Conservation (phyloP, 2,888 invertebrate genomes). For the Acrobasis repandana region DNA sequence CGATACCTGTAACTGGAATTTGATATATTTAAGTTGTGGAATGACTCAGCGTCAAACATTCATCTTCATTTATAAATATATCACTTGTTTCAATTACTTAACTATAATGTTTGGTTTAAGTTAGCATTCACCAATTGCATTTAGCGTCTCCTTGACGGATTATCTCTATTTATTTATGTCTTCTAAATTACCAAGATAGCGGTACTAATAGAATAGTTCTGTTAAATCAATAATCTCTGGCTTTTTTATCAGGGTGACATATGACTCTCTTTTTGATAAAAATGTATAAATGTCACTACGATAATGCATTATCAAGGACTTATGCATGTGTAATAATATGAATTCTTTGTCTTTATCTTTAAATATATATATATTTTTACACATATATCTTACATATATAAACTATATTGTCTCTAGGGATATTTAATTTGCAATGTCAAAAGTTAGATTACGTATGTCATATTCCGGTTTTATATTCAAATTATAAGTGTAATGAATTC, state of each 20-base stretch:
- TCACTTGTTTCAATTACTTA: slow-evolving; percentile 22
- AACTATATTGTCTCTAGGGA: too few species aligned
- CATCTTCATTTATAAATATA: slow-evolving; percentile 23
- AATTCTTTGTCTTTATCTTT: slow-evolving; percentile 41
- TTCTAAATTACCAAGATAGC: slow-evolving; percentile 36
- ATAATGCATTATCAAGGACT: slow-evolving; percentile 50
- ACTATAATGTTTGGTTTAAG: slow-evolving; percentile 22
- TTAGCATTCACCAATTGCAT: slow-evolving; percentile 14
- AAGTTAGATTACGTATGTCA: too few species aligned
- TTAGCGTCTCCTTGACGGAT: slow-evolving; percentile 19
- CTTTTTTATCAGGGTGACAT: slow-evolving; percentile 46
- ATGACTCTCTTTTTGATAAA: slow-evolving; percentile 48
- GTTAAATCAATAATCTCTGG: slow-evolving; percentile 53
- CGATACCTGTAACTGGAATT: background rate
- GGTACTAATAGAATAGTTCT: slow-evolving; percentile 45
- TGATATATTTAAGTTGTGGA: background rate
- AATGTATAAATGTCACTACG: slow-evolving; percentile 48
- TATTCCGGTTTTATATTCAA: too few species aligned
- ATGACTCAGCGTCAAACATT: slow-evolving; percentile 18
- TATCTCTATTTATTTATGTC: slow-evolving; percentile 26
- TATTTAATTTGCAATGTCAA: too few species aligned
- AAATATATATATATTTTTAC: slow-evolving; percentile 15
- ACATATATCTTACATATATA: background rate
- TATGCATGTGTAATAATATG: slow-evolving; percentile 44
- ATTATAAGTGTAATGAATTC: too few species aligned